A percentile compares a stretch with the other conserved stretches of the same genome.
Conservation (phyloP, 2,888 invertebrate species). For the Pachydiplax longipennis region DNA sequence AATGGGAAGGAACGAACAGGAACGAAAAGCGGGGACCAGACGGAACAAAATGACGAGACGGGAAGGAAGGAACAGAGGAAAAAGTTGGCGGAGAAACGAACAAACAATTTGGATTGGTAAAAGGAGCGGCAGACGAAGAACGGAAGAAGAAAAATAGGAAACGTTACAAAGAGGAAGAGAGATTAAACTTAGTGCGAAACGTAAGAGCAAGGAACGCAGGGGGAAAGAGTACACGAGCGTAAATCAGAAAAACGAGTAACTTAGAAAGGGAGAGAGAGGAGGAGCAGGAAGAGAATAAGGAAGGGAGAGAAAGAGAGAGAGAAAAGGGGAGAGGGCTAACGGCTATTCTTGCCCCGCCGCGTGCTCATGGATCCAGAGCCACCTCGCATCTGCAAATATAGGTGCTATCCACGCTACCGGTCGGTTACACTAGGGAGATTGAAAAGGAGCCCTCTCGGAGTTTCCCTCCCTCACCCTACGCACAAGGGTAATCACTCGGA, state of each 20-base stretch:
- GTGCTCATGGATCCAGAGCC: slow-evolving; percentile 54
- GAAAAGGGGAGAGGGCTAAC: slow-evolving; percentile 52
- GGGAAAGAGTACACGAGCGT: background rate
- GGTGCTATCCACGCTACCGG: background rate
- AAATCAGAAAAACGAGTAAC: no score
- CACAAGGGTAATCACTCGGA: background rate
- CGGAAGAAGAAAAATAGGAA: background rate
- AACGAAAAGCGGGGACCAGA: background rate
- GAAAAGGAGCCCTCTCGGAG: background rate
- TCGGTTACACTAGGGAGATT: background rate
- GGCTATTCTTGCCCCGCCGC: slow-evolving; percentile 54
- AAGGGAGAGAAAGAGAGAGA: slow-evolving; percentile 13
- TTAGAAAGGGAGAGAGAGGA: background rate
- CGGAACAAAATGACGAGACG: background rate
- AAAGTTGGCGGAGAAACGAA: background rate
- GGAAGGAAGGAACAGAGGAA: background rate
- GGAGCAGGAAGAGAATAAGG: background rate
- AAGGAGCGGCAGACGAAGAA: background rate
- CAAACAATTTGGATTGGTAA: background rate
- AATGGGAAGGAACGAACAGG: background rate
- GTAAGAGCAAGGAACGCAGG: background rate
- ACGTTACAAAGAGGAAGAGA: background rate
- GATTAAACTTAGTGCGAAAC: background rate
- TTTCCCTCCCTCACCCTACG: no score
- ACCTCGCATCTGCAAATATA: slow-evolving; percentile 50